These are phyloP conservation scores for Todiramphus saurophagus DNA, from an alignment of 2,113 vertebrate genomes.

Conservation along the genomic window DNA sequence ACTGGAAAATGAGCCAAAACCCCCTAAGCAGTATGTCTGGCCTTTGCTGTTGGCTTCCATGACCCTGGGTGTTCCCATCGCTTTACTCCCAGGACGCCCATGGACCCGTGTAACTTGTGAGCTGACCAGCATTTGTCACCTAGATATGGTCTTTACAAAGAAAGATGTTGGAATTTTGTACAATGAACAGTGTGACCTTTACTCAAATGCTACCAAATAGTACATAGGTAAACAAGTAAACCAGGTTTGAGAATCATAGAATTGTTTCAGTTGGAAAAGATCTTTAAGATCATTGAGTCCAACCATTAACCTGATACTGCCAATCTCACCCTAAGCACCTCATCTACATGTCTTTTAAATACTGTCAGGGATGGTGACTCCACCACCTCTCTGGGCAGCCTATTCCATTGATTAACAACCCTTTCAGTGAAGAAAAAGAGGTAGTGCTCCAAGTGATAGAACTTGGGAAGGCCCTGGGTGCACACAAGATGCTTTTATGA, in stretches of 20 bases:
- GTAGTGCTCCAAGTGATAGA: background rate
- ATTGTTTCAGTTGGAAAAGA: no score
- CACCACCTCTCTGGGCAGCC: no score
- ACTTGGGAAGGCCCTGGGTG: background rate
- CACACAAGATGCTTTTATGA: background rate
- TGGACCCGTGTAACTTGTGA: rapidly evolving
- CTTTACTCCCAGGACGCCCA: background rate
- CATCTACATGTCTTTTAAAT: no score
- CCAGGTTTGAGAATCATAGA: background rate
- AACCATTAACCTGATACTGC: no score
- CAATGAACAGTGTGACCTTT: background rate
- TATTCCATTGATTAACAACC: no score
- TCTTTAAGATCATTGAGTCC: no score
- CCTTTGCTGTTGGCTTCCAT: background rate
- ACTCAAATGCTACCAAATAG: background rate
- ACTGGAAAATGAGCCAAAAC: background rate
- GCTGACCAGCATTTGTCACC: background rate
- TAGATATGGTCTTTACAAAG: background rate
- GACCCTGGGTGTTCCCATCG: background rate
- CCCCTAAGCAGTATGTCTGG: background rate
- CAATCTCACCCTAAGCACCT: no score
- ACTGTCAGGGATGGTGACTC: no score
- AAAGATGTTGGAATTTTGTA: background rate
- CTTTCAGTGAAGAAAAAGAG: background rate
- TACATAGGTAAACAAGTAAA: background rate